Evolutionary conservation across 2,888 invertebrate species (phyloP).

Genomic region (Leptothorax acervorum): DNA sequence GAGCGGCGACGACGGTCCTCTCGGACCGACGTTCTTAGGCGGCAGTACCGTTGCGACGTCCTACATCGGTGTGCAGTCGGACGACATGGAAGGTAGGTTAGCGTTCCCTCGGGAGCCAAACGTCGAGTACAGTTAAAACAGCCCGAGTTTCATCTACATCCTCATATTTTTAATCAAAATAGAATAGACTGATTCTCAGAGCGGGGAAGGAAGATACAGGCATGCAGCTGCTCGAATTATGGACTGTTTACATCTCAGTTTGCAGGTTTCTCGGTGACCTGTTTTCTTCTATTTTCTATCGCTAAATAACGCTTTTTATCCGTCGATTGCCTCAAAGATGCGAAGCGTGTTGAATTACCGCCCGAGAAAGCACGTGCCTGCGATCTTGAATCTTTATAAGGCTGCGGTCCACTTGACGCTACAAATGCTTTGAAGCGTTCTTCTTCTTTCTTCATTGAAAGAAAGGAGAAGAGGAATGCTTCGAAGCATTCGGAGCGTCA

Average conservation of each 20-base stretch:
- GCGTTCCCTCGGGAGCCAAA: conserved; percentile 21
- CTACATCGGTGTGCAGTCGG: conserved; percentile 83
- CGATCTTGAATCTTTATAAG: too few relatives aligned
- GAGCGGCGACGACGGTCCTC: conserved; percentile 84
- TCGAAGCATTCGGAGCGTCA: too few relatives aligned
- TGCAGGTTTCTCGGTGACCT: too few relatives aligned
- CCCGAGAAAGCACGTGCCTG: not conserved
- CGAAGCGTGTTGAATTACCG: too few relatives aligned
- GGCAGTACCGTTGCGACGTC: conserved; percentile 79
- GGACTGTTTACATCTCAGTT: not conserved
- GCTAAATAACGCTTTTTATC: not conserved
- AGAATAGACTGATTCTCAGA: not conserved
- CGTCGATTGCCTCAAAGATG: not conserved
- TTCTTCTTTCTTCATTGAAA: too few relatives aligned
- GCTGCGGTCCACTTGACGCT: too few relatives aligned
- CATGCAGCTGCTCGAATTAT: not conserved
- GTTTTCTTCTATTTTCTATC: not conserved
- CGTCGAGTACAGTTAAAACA: not conserved
- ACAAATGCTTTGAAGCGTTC: too few relatives aligned
- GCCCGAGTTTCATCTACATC: not conserved
- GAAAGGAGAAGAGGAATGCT: too few relatives aligned
- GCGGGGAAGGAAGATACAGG: not conserved
- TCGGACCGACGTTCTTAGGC: conserved; percentile 80
- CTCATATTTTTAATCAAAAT: not conserved
- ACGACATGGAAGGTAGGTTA: conserved; percentile 83